Evolutionary conservation across 2,797 vertebrate species (phyloP).

Genomic region (Chlorospingus semifuscus): DNA sequence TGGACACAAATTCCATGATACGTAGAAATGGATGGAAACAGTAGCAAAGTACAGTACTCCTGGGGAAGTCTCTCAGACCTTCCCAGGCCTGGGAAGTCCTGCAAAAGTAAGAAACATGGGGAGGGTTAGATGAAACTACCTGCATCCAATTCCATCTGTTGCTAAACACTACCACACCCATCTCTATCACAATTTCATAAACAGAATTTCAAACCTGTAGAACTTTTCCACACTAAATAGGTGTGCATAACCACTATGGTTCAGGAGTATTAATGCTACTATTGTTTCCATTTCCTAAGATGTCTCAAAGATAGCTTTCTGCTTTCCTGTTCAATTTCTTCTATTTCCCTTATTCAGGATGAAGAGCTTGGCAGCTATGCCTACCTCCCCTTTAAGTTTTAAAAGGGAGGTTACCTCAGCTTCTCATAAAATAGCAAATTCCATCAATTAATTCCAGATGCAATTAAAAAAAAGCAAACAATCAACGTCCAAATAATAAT

Average conservation of each 20-base stretch:
- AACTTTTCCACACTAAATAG: not conserved
- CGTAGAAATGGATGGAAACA: not conserved
- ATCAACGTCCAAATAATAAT: not conserved
- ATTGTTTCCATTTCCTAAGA: not conserved
- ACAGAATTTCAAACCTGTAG: not conserved
- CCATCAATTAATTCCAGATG: not conserved
- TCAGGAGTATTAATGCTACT: not conserved
- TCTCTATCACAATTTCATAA: not conserved
- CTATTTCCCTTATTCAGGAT: not conserved
- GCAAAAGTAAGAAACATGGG: not conserved
- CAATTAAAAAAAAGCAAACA: not conserved
- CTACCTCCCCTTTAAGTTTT: not conserved
- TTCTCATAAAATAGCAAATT: not conserved
- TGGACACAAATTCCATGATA: not conserved
- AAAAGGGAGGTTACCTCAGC: not conserved
- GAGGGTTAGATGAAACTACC: not conserved
- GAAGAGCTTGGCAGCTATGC: not conserved
- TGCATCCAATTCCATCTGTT: not conserved
- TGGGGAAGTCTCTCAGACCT: not conserved
- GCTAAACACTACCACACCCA: not conserved
- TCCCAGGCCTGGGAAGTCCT: not conserved
- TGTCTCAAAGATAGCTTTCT: not conserved
- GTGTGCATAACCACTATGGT: not conserved
- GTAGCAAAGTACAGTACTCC: not conserved
- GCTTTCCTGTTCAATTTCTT: not conserved